Base-by-base conservation (phyloP, 2,797 vertebrate species). In the Tachyglossus aculeatus region DNA sequence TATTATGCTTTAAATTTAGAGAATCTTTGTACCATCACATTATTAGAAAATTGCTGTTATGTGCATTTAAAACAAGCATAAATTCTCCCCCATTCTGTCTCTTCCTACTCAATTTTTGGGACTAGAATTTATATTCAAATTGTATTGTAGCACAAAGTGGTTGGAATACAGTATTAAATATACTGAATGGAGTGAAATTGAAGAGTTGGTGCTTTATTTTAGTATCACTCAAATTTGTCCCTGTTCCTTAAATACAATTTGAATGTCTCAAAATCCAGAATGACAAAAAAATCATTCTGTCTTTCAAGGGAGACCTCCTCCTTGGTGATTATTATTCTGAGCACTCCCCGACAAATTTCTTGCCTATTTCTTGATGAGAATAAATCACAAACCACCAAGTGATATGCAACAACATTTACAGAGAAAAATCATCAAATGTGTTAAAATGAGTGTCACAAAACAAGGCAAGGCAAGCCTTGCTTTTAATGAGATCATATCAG, bases 51-150 rank as follows among this genome's bases (percentile, higher is more conserved):
- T 65, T 58, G 74, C 67, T 58, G 55, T 67, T 74, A 52, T 43
- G 41, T 80, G 77, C 58, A 88, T 0, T 47, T 76, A 67, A 13
- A 67, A 76, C 32, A 22, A 47, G 66, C 67, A 53, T 45, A 73
- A n/a, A n/a, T n/a, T n/a, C n/a, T 47, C 59, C 74, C 18, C 14
- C 71, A 75, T 52, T 57, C 38, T 47, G 45, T 43, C 40, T 18
- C 51, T 48, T 67, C 39, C 38, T 63, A 63, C 4, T 34, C 25
- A 45, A 44, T 3, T 61, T 74, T 48, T 82, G 84, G 77, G 78
- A 85, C 73, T 1, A 10, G 31, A 32, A 58, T 60, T 22, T 56
- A 57, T 59, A 77, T 74, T 81, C 81, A 75, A 81, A 80, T 40
- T 60, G 71, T 44, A 57, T 53, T 37, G 67, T 7, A 37, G 37